Evolutionary conservation across 2,888 invertebrate species (phyloP).

Genomic region (Tinea semifulvella): DNA sequence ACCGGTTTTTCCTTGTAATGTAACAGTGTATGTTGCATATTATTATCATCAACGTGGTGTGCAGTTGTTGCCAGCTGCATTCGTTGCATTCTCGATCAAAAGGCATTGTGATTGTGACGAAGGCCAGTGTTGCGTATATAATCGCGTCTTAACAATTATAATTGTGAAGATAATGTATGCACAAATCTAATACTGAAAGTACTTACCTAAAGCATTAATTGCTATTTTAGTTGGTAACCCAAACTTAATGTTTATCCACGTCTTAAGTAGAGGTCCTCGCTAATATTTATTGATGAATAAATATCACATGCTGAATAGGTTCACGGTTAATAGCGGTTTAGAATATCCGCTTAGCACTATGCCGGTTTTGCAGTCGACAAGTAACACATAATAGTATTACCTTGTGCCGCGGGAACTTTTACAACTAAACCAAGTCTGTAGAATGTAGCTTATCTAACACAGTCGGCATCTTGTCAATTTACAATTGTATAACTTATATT

Average conservation of each 20-base stretch:
- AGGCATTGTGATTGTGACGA: constrained; percentile 39
- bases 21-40: constrained; percentile 9
- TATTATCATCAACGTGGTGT: constrained; percentile 2
- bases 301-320: no score
- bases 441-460: background rate
- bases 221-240: no score
- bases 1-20: background rate
- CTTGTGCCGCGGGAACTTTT: constrained; percentile 47
- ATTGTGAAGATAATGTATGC: no score
- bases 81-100: constrained; percentile 35
- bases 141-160: constrained; percentile 24
- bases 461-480: background rate
- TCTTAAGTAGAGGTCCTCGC: no score
- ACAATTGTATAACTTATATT: background rate
- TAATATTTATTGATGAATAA: no score
- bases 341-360: constrained; percentile 16
- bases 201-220: background rate
- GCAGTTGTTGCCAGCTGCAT: constrained; percentile 6
- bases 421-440: constrained; percentile 23
- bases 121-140: constrained; percentile 48
- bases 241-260: no score
- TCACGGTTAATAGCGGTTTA: constrained; percentile 8
- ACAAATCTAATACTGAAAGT: no score
- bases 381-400: constrained; percentile 53
- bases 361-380: constrained; percentile 47